Evolutionary conservation across 2,113 vertebrate genomes (phyloP), one percentile per base, ranked within the genome.

Genomic region (Leucopsar rothschildi): DNA sequence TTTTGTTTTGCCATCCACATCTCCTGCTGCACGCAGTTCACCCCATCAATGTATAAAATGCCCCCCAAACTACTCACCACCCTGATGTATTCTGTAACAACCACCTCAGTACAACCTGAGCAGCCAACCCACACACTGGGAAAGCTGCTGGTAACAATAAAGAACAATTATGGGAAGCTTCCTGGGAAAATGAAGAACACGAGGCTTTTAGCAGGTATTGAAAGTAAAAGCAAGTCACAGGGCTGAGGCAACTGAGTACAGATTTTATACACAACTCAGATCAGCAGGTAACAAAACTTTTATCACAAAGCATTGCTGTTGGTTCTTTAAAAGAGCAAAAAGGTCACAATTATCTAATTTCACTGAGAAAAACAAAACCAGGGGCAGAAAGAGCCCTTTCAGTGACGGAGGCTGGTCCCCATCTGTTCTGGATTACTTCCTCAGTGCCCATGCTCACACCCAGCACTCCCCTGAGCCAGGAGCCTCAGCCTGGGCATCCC

Each of bases 341-440:
- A 82, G 72, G 76, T 64, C 86, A 65, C 35, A 37, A 44, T 88
- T 92, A 88, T 39, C 82, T 78, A 60, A 93, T 92, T 81, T 86
- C 82, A 90, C 75, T 10, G 23, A 60, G 82, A 90, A 94, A 90
- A 95, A 50, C 56, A 83, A 92, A 95, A 79, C n/a, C 76, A 40
- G 72, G 33, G 56, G 53, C 73, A 90, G 93, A 88, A 83, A 39
- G 72, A 93, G 69, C 44, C 64, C 83, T 86, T 94, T 72, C 69
- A 88, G 31, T 33, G 56, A 11, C 23, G 83, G 31, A 61, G 80
- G 40, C 88, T 33, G 53, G 37, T 52, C 73, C 57, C 87, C 72
- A 73, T 57, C 86, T 93, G 80, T 23, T 89, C 50, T 20, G 33
- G 52, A 73, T 92, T 90, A 70, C 37, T 21, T 33, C 85, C 85